A percentile compares a stretch with the other conserved stretches of the same genome.
Evolutionary conservation across 2,888 invertebrate genomes (phyloP).

Genomic region (Teleiodes luculella): DNA sequence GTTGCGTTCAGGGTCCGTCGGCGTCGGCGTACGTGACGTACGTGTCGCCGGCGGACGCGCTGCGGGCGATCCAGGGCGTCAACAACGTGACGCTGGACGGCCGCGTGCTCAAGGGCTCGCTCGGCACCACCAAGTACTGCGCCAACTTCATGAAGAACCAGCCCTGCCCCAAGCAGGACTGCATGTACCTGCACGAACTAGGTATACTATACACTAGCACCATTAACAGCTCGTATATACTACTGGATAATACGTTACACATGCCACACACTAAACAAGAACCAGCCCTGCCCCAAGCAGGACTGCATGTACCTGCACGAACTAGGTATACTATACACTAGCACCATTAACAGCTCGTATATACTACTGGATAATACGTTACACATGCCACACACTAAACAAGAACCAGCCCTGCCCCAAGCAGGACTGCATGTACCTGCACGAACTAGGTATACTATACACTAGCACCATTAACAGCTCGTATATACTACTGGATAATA

Average conservation of each 20-base stretch:
- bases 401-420: slow-evolving; percentile 98
- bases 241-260: no score
- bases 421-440: slow-evolving; percentile 99
- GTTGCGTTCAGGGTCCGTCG: slow-evolving; percentile 82
- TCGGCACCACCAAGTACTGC: slow-evolving; percentile 99
- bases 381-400: no score
- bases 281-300: slow-evolving; percentile 97
- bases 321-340: slow-evolving; percentile 82
- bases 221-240: no score
- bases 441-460: slow-evolving; percentile 90
- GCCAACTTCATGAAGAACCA: slow-evolving; percentile 99
- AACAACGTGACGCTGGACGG: slow-evolving; percentile 98
- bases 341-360: no score
- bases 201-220: slow-evolving; percentile 75
- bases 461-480: no score
- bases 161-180: slow-evolving; percentile 98
- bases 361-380: no score
- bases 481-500: no score
- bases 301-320: slow-evolving; percentile 99
- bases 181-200: slow-evolving; percentile 99
- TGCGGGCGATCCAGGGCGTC: slow-evolving; percentile 97
- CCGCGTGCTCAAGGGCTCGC: slow-evolving; percentile 95
- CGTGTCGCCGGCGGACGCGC: slow-evolving; percentile 91
- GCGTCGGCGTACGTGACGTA: slow-evolving; percentile 99
- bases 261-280: no score